These are phyloP conservation scores for Cryptotis parvus DNA, from an alignment of 2,113 vertebrate genomes.

Conservation along the genomic window DNA sequence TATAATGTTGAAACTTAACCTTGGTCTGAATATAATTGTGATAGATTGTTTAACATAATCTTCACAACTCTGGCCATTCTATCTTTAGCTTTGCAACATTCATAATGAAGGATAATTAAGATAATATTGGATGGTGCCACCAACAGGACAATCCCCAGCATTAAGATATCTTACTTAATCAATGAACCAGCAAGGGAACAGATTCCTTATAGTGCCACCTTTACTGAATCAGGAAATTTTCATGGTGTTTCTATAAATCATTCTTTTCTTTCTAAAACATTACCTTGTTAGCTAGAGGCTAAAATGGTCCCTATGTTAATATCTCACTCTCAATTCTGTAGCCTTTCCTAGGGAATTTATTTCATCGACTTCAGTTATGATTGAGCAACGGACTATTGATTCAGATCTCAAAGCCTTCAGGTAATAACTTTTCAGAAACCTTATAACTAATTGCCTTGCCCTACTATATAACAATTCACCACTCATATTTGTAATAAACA, in stretches of 20 bases:
- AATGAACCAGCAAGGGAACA: background rate
- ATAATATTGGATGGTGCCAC: constrained; percentile 10
- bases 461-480: background rate
- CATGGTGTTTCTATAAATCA: constrained; percentile 52
- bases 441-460: constrained; percentile 60
- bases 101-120: constrained; percentile 50
- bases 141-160: background rate
- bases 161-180: constrained; percentile 54
- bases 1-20: background rate
- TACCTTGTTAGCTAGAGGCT: constrained; percentile 34
- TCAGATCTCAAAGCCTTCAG: constrained; percentile 45
- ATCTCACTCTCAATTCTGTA: constrained; percentile 5
- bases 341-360: constrained; percentile 48
- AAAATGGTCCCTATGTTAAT: background rate
- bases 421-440: constrained; percentile 59
- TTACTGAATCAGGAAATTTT: constrained; percentile 31
- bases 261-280: constrained; percentile 34
- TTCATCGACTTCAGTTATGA: constrained; percentile 59
- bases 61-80: background rate
- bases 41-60: constrained; percentile 33
- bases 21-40: constrained; percentile 6
- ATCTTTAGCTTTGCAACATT: constrained; percentile 4
- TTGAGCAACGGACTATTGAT: constrained; percentile 56
- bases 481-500: constrained; percentile 54
- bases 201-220: background rate